A percentile compares a stretch with the other conserved stretches of the same genome.
These are phyloP conservation scores for Eidolon dupreanum DNA, from an alignment of 2,797 vertebrate genomes.

Conservation along the genomic window DNA sequence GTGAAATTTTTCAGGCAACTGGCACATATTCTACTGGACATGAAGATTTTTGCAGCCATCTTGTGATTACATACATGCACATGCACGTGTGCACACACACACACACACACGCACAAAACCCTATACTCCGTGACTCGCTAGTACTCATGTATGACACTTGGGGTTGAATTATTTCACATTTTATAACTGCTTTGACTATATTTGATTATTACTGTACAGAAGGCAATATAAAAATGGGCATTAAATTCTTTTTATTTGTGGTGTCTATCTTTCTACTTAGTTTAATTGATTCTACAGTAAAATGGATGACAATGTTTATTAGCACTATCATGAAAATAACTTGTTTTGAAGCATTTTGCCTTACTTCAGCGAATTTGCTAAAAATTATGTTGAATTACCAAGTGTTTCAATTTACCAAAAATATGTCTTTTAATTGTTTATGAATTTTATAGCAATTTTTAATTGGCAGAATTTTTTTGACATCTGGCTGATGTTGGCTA, in stretches of 20 bases:
- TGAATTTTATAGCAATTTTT: background rate
- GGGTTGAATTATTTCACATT: background rate
- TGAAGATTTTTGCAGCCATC: background rate
- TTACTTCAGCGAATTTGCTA: background rate
- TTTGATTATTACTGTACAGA: background rate
- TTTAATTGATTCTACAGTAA: background rate
- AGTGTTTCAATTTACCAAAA: slow-evolving; percentile 7
- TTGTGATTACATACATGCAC: background rate
- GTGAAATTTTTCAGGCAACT: background rate
- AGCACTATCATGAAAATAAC: background rate
- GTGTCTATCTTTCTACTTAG: background rate
- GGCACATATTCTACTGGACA: background rate
- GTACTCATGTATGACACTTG: background rate
- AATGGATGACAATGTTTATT: background rate
- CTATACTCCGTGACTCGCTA: background rate
- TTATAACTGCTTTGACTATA: background rate
- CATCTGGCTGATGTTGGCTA: background rate
- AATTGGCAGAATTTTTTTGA: background rate
- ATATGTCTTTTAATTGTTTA: background rate
- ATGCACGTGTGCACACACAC: too few relatives aligned
- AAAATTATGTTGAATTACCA: background rate
- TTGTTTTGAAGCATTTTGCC: background rate
- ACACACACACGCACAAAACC: too few relatives aligned
- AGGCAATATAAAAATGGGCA: background rate
- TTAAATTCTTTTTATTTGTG: background rate